These are phyloP conservation scores for Cyanoliseus patagonus DNA, from an alignment of 2,113 vertebrate species.

Conservation along the genomic window DNA sequence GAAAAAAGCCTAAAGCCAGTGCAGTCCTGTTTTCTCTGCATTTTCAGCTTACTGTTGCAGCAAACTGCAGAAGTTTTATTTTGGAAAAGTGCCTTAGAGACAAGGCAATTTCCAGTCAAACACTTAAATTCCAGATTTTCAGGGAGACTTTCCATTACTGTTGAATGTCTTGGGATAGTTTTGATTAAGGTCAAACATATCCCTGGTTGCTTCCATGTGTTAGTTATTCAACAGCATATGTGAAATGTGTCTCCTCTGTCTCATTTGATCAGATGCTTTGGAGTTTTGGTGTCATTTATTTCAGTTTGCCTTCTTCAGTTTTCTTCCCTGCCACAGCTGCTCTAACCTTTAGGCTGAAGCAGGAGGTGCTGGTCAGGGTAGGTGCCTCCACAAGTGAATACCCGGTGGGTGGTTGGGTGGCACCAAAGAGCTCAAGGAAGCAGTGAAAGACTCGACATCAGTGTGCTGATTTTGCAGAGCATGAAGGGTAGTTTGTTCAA, in stretches of 20 bases:
- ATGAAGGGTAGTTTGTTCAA: not conserved
- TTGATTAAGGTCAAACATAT: not conserved
- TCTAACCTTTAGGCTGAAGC: not conserved
- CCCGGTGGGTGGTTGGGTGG: not conserved
- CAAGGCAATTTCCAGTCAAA: not conserved
- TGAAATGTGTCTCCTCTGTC: not conserved
- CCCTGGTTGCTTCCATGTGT: not conserved
- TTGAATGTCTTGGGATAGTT: not conserved
- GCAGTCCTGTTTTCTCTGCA: not conserved
- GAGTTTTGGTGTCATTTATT: not conserved
- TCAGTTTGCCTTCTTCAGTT: not conserved
- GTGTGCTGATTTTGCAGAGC: not conserved
- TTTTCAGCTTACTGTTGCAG: not conserved
- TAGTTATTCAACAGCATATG: conserved; percentile 23
- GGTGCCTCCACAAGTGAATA: not conserved
- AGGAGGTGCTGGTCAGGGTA: not conserved
- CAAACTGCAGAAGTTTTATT: not conserved
- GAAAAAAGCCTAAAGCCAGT: not conserved
- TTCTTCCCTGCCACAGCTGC: not conserved
- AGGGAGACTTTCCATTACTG: not conserved
- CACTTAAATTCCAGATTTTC: not conserved
- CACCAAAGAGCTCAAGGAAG: not conserved
- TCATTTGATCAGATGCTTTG: not conserved
- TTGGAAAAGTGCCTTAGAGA: not conserved
- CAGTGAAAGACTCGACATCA: not conserved